Base-by-base conservation (phyloP, 2,888 invertebrate genomes). In the Pediacus dermestoides region DNA sequence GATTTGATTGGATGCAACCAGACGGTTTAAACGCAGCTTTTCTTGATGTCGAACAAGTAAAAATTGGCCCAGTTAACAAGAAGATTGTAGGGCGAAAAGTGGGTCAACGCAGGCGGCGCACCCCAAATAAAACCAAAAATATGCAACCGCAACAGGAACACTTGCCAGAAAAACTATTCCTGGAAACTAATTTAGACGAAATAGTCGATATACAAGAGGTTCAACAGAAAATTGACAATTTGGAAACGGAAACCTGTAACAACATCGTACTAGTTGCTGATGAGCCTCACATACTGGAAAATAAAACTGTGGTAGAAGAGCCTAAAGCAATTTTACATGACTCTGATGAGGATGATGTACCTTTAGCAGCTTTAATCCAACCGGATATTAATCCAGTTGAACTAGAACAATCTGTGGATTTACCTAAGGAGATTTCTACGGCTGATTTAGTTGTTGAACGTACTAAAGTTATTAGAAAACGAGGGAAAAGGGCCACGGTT, bases 231-330 rank as follows among this genome's bases (percentile, higher is more conserved):
- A n/a, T n/a, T n/a, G n/a, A n/a, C n/a, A n/a, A n/a, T n/a, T n/a
- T n/a, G n/a, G n/a, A n/a, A n/a, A n/a, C n/a, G n/a, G n/a, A n/a
- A n/a, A n/a, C n/a, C n/a, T n/a, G n/a, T n/a, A n/a, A n/a, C n/a
- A n/a, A n/a, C n/a, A n/a, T n/a, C n/a, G n/a, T n/a, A 23, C 4
- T 4, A n/a, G 8, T 23, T 9, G 57, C 57, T 42, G 51, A 53
- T 23, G 61, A 60, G 40, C 53, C 56, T 8, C 44, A 42, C 25
- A 31, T 59, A 22, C 37, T 60, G 40, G 58, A 61, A 44, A 59
- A 52, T 34, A 60, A 60, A 46, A 12, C 25, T 14, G 39, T 59
- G 14, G 32, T 36, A 8, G 9, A 28, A 3, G 23, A 25, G 3
- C 34, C 16, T 16, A 30, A 30, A 34, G 7, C 14, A 9, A 22